Percentiles rank a stretch among this genome's conserved stretches.
phyloP scores from a whole-genome alignment of 2,888 invertebrate species.

The Epirrhoe alternata region DNA sequence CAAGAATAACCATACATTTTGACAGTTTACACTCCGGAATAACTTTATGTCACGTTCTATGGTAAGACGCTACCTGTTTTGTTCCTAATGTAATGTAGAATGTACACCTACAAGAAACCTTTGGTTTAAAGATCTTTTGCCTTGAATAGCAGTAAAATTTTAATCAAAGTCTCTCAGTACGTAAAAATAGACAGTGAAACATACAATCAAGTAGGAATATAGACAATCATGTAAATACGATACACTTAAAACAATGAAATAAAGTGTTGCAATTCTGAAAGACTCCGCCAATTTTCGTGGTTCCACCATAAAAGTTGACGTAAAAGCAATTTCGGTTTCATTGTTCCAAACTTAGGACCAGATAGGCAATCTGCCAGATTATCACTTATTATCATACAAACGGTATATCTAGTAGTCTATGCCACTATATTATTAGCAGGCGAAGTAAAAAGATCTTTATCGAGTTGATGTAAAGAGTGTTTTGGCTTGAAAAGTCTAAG shows the following conservation, averaged over 20 bases:
- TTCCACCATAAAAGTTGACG: slow-evolving; percentile 9
- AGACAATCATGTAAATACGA: background rate
- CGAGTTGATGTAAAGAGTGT: background rate
- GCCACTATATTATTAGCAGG: background rate
- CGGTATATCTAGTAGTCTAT: background rate
- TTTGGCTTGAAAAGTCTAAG: background rate
- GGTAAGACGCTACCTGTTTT: no score
- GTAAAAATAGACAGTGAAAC: no score
- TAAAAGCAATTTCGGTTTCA: slow-evolving; percentile 24
- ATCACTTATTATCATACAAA: slow-evolving; percentile 24
- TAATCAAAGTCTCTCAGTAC: no score
- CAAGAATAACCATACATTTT: no score
- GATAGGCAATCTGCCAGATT: slow-evolving; percentile 29
- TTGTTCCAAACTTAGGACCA: slow-evolving; percentile 15
- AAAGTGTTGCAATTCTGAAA: background rate
- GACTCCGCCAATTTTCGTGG: slow-evolving; percentile 3
- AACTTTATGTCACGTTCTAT: no score
- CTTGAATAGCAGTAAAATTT: no score
- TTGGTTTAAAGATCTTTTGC: no score
- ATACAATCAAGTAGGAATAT: no score
- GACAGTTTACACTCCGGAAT: no score
- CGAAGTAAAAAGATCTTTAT: background rate
- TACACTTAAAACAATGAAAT: background rate
- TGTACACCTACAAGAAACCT: no score
- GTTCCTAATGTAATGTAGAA: no score